Evolutionary conservation across 1,140 invertebrate genomes (phyloP), one percentile per base, ranked within the genome.

Genomic region (Ruditapes philippinarum): DNA sequence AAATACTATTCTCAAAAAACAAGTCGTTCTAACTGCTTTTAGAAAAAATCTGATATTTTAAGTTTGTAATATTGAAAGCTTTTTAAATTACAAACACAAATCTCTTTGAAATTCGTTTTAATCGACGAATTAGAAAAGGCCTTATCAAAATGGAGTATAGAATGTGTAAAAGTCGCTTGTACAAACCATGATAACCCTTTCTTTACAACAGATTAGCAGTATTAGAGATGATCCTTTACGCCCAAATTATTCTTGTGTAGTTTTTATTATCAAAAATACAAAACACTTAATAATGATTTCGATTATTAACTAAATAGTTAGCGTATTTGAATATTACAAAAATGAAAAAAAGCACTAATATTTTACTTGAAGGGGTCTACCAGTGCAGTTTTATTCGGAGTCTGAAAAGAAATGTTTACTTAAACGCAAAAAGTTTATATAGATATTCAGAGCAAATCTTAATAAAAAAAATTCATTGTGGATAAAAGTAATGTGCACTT

Each of bases 221-320:
- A 73, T 84, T 84, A 73, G 80, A 68, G 28, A 40, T 36, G 62
- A 40, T 45, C 57, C 19, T 49, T 33, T 33, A 84, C 82, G 82
- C 82, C 82, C 82, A 84, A 84, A 84, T 84, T 84, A 84, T 84
- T 84, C 42, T 84, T 84, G 68, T 51, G 49, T 54, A 73, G 82
- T 73, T 73, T 84, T 65, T 51, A 84, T 49, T 54, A 73, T 84
- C n/a, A 42, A 78, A 36, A 84, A 38, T 38, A 73, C 65, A 84
- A 73, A 84, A 70, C 62, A 54, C 65, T 54, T 73, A 73, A 84
- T 73, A 45, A 73, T 70, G 3, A 73, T 73, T 74, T n/a, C 25
- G 22, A 28, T 62, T 62, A 9, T 4, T n/a, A 62, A 28, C 22
- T 62, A 62, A 62, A 62, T 62, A 62, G 7, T 62, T 9, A n/a